phyloP scores from a whole-genome alignment of 2,797 vertebrate species.

The Ceryle rudis region DNA sequence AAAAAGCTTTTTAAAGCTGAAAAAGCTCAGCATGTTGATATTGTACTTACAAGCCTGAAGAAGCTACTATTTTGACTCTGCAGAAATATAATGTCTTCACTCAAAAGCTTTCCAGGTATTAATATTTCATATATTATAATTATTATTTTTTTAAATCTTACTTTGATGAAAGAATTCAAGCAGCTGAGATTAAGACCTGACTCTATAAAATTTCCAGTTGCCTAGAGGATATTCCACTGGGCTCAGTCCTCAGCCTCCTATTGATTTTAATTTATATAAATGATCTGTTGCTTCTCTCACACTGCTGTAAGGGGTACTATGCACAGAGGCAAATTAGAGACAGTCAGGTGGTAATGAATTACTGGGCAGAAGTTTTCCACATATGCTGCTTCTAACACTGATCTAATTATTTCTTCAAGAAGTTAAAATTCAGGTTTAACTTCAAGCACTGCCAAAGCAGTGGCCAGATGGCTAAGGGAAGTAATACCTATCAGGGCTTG shows the following conservation, averaged over 20 bases:
- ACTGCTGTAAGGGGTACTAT: conserved; percentile 16
- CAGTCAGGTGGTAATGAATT: conserved; percentile 43
- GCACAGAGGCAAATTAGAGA: conserved; percentile 49
- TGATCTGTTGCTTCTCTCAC: conserved; percentile 57
- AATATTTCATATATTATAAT: conserved; percentile 74
- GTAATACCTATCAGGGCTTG: conserved; percentile 42
- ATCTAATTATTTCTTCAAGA: conserved; percentile 77
- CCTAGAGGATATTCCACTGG: conserved; percentile 57
- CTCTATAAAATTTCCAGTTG: conserved; percentile 64
- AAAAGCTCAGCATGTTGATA: neutral
- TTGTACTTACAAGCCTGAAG: conserved; percentile 2
- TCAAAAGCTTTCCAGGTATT: conserved; percentile 63
- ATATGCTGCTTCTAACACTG: conserved; percentile 45
- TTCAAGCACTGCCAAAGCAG: conserved; percentile 49
- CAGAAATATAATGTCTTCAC: conserved; percentile 26
- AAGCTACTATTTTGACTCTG: conserved; percentile 19
- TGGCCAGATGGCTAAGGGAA: conserved; percentile 59
- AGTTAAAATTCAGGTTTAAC: conserved; percentile 69
- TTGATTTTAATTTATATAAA: conserved; percentile 78
- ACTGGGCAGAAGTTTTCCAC: conserved; percentile 18
- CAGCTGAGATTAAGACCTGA: conserved; percentile 68
- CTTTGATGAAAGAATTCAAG: conserved; percentile 70
- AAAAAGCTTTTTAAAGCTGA: neutral
- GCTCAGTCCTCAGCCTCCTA: conserved; percentile 39
- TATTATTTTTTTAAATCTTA: conserved; percentile 74